A percentile compares a stretch with the other conserved stretches of the same genome.
phyloP scores from a whole-genome alignment of 2,797 vertebrate genomes.

The Tolypeutes matacus region DNA sequence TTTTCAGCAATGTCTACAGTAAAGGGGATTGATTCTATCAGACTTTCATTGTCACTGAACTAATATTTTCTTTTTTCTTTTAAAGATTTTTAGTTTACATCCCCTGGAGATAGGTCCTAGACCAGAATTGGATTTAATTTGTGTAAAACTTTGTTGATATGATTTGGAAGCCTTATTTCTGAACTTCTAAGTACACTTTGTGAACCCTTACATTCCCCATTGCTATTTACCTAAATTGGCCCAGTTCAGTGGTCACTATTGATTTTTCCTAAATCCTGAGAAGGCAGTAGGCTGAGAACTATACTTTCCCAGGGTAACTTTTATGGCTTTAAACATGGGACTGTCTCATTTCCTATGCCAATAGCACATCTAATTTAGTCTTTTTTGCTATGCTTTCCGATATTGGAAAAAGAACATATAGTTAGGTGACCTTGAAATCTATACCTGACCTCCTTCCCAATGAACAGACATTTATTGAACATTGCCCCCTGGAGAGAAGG shows the following conservation, averaged over 20 bases:
- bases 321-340: background rate
- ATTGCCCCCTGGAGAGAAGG: background rate
- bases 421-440: slow-evolving; percentile 41
- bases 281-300: background rate
- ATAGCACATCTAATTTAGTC: background rate
- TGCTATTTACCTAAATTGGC: slow-evolving; percentile 19
- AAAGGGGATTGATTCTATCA: slow-evolving; percentile 54
- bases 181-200: background rate
- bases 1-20: too few relatives aligned
- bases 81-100: background rate
- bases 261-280: slow-evolving; percentile 3
- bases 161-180: slow-evolving; percentile 24
- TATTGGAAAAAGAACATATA: background rate
- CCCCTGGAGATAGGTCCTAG: background rate
- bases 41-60: slow-evolving; percentile 79
- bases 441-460: background rate
- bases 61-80: background rate
- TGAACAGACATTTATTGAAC: background rate
- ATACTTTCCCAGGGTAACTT: background rate
- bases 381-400: background rate
- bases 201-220: background rate
- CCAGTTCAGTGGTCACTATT: background rate
- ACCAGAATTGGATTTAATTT: background rate
- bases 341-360: background rate
- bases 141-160: background rate